These are phyloP conservation scores for Pelobates cultripes DNA, from an alignment of 2,797 vertebrate species.

Conservation along the genomic window DNA sequence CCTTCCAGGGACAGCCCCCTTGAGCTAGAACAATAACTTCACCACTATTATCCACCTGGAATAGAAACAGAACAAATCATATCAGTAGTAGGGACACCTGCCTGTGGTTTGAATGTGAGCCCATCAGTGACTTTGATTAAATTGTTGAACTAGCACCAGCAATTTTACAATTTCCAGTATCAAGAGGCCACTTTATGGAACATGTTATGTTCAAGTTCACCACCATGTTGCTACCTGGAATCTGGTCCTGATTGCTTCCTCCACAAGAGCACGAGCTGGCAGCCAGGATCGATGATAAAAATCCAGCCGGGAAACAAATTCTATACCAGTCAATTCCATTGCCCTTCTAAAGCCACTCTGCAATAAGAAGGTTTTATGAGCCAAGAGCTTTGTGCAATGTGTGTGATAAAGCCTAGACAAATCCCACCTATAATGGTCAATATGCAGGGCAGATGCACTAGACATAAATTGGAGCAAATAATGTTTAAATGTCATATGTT, in stretches of 20 bases:
- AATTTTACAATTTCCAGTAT: no score
- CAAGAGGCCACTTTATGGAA: no score
- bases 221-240: slow-evolving; percentile 54
- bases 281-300: slow-evolving; percentile 86
- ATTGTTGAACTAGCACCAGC: no score
- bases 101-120: no score
- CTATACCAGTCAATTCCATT: slow-evolving; percentile 80
- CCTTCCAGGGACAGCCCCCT: slow-evolving; percentile 93
- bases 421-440: no score
- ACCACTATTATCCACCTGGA: slow-evolving; percentile 85
- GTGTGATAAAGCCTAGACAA: no score
- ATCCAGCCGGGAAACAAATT: slow-evolving; percentile 87
- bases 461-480: no score
- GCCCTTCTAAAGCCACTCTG: slow-evolving; percentile 86
- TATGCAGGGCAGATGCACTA: no score
- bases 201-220: no score
- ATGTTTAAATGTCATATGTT: no score
- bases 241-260: slow-evolving; percentile 76
- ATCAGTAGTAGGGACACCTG: neutral
- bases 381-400: no score
- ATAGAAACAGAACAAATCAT: neutral
- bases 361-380: neutral
- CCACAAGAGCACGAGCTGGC: slow-evolving; percentile 83
- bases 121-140: no score
- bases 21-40: slow-evolving; percentile 79